These are phyloP conservation scores for Ochropacha duplaris DNA, from an alignment of 2,888 invertebrate genomes.

Conservation along the genomic window DNA sequence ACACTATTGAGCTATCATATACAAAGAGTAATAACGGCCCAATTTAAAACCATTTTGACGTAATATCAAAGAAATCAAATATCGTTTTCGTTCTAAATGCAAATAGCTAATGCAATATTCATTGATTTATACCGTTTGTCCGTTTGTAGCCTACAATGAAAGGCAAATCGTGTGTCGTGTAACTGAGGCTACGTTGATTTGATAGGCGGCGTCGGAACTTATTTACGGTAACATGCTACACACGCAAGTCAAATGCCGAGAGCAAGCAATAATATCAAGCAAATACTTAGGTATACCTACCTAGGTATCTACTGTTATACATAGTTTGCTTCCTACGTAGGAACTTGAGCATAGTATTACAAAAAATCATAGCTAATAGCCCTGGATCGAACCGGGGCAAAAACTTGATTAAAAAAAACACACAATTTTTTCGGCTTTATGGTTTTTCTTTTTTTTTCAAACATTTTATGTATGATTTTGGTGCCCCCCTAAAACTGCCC, in stretches of 20 bases:
- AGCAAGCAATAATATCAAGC: no score
- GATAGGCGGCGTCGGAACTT: slow-evolving; percentile 9
- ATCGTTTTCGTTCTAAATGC: slow-evolving; percentile 26
- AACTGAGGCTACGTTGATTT: slow-evolving; percentile 19
- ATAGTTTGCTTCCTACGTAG: no score
- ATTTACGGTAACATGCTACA: background rate
- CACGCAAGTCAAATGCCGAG: background rate
- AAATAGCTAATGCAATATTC: slow-evolving; percentile 35
- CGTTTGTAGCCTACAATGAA: slow-evolving; percentile 16
- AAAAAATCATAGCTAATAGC: no score
- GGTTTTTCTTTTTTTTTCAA: no score
- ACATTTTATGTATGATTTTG: no score
- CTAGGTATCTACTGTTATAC: no score
- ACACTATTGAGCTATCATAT: background rate
- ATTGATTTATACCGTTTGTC: slow-evolving; percentile 3
- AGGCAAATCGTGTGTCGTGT: slow-evolving; percentile 27
- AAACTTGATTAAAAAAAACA: no score
- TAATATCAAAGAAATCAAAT: slow-evolving; percentile 11
- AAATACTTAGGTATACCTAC: no score
- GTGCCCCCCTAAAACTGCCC: no score
- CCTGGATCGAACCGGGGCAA: no score
- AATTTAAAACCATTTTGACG: slow-evolving; percentile 9
- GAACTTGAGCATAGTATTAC: no score
- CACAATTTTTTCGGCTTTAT: no score
- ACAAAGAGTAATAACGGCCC: background rate